phyloP scores from a whole-genome alignment of 2,888 invertebrate genomes.

The Drosophila sordidula region DNA sequence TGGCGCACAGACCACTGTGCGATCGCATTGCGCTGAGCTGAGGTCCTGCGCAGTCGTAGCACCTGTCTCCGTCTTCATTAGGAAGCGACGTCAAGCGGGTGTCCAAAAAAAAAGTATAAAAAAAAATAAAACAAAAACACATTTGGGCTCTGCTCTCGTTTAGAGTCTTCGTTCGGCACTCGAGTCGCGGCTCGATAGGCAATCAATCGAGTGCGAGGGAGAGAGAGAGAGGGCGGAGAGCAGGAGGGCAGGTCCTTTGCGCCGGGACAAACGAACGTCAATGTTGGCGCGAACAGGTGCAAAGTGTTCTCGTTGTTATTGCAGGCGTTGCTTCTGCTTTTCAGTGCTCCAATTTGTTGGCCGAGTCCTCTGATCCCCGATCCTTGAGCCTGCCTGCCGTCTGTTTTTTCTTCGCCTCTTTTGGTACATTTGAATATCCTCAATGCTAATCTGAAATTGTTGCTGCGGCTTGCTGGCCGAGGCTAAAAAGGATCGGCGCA shows the following conservation, averaged over 20 bases:
- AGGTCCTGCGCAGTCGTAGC: slow-evolving; percentile 33
- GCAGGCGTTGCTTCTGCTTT: slow-evolving; percentile 29
- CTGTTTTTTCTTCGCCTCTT: too few relatives aligned
- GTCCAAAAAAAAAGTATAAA: slow-evolving; percentile 12
- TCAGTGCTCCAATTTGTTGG: slow-evolving; percentile 37
- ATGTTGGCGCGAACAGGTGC: slow-evolving; percentile 57
- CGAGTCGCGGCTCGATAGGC: slow-evolving; percentile 49
- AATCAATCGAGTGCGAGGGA: slow-evolving; percentile 49
- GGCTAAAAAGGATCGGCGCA: neutral
- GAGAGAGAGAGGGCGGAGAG: neutral
- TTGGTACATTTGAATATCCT: slow-evolving; percentile 17
- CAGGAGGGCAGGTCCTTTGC: slow-evolving; percentile 26
- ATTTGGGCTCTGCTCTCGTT: slow-evolving; percentile 34
- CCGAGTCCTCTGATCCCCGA: neutral
- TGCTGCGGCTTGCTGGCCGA: neutral
- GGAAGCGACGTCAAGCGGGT: slow-evolving; percentile 26
- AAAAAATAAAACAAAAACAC: slow-evolving; percentile 4
- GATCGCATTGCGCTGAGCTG: neutral
- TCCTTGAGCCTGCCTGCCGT: too few relatives aligned
- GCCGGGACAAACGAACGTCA: slow-evolving; percentile 30
- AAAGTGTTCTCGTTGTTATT: slow-evolving; percentile 14
- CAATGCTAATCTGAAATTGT: slow-evolving; percentile 29
- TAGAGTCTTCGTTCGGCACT: slow-evolving; percentile 42
- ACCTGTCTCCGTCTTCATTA: slow-evolving; percentile 71
- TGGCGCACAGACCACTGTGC: slow-evolving; percentile 7